These are phyloP conservation scores for Aricia agestis DNA, from an alignment of 1,140 invertebrate species.

Conservation along the genomic window DNA sequence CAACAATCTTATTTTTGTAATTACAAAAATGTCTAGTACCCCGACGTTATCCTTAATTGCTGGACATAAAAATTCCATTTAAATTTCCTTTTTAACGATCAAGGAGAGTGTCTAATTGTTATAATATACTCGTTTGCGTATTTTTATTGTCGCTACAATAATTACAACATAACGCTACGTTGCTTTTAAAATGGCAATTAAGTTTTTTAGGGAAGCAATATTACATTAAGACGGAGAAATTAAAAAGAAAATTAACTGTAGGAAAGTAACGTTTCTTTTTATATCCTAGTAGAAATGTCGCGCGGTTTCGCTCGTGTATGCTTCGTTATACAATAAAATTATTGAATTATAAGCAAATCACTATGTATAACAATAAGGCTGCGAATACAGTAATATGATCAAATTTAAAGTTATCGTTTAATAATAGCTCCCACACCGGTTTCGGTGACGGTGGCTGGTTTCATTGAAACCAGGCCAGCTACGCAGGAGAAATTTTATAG, in stretches of 20 bases:
- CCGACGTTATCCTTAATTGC: slow-evolving; percentile 76
- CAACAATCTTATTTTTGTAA: slow-evolving; percentile 76
- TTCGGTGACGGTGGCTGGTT: too few species aligned
- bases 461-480: too few species aligned
- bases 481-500: too few species aligned
- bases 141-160: slow-evolving; percentile 74
- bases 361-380: too few species aligned
- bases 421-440: too few species aligned
- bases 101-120: slow-evolving; percentile 73
- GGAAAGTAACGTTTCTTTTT: background rate
- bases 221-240: slow-evolving; percentile 38
- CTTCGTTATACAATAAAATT: too few species aligned
- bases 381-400: too few species aligned
- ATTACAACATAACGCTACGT: slow-evolving; percentile 72
- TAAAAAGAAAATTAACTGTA: background rate
- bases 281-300: background rate
- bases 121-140: slow-evolving; percentile 76
- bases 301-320: background rate
- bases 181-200: slow-evolving; percentile 64
- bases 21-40: slow-evolving; percentile 76
- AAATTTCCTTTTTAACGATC: slow-evolving; percentile 76
- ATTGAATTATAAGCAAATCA: too few species aligned
- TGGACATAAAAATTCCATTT: slow-evolving; percentile 77
- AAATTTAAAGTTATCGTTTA: too few species aligned
- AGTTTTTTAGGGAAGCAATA: slow-evolving; percentile 65